Base-by-base conservation (phyloP, 2,797 vertebrate genomes). In the Macroramphosus scolopax region DNA sequence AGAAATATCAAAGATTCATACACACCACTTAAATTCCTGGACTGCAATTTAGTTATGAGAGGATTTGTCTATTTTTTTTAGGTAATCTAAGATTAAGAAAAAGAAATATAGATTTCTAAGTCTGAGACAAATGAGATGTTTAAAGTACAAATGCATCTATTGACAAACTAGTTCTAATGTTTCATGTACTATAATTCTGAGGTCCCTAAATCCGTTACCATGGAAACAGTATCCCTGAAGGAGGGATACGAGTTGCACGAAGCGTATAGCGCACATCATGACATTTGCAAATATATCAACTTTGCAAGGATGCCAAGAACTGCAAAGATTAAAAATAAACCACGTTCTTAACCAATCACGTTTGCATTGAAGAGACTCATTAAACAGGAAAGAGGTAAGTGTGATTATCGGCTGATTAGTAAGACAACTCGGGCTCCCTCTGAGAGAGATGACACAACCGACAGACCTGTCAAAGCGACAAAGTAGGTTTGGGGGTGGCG, bases 401-500 rank as follows among this genome's bases (percentile, higher is more conserved):
- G 48, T 65, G 24, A 50, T 49, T 71, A 63, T 54, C 51, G 39
- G 56, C 43, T 26, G 24, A 65, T 60, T 58, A 56, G 18, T 56
- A 11, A 54, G 56, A 51, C 59, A 55, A 56, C 52, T 70, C 55
- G 50, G 28, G 29, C 31, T 68, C 31, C 24, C 39, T 46, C 34
- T 53, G 37, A 63, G 69, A 56, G 63, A 55, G 40, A 63, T 43
- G 6, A 56, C 34, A 38, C 63, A 58, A 61, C 67, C 61, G 68
- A 49, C 15, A n/a, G 50, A 71, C 76, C 71, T 69, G 44, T 78
- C 70, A 78, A 56, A 34, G 61, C 16, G 9, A 40, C 26, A 68
- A 75, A 75, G 63, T 75, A 63, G 68, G 55, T 22, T 71, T 41
- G 29, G 51, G 3, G 38, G 22, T 17, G 22, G 46, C 53, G 70